Conservation (phyloP, 2,797 vertebrate genomes). For the Pelodytes ibericus region DNA sequence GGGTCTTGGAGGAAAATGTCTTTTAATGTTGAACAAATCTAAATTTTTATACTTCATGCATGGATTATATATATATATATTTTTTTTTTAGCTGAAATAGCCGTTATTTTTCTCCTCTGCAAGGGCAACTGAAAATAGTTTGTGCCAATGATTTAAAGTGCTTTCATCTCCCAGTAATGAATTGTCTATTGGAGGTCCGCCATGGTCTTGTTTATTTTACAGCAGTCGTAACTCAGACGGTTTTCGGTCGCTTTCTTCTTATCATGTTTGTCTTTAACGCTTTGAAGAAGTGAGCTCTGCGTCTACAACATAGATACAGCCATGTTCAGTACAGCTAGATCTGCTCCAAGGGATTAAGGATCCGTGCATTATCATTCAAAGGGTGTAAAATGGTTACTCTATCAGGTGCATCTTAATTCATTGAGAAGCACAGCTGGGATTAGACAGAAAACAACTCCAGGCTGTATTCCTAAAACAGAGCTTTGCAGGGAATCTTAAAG, state of each 20-base stretch:
- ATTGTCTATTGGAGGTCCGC: slow-evolving; percentile 29
- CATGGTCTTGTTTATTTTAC: slow-evolving; percentile 36
- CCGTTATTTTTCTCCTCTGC: slow-evolving; percentile 14
- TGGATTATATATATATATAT: too few relatives aligned
- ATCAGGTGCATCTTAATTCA: too few relatives aligned
- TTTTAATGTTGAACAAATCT: slow-evolving; percentile 41
- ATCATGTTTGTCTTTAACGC: slow-evolving; percentile 33
- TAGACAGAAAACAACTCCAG: too few relatives aligned
- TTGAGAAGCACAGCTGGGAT: too few relatives aligned
- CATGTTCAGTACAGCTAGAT: not conserved
- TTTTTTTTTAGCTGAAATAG: slow-evolving; percentile 17
- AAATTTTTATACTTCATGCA: slow-evolving; percentile 41
- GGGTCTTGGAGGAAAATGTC: not conserved
- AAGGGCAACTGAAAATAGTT: slow-evolving; percentile 46
- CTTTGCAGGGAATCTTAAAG: too few relatives aligned
- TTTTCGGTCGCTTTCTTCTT: slow-evolving; percentile 7
- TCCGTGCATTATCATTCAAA: too few relatives aligned
- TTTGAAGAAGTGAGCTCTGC: slow-evolving; percentile 5
- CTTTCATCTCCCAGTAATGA: slow-evolving; percentile 20
- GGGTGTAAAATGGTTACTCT: too few relatives aligned
- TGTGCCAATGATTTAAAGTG: slow-evolving; percentile 36
- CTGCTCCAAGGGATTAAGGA: too few relatives aligned
- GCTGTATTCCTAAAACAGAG: too few relatives aligned
- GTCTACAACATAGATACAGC: slow-evolving; percentile 1
- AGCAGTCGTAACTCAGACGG: slow-evolving; percentile 29